These are phyloP conservation scores for Nipponia nippon DNA, from an alignment of 2,113 vertebrate genomes.

Conservation along the genomic window DNA sequence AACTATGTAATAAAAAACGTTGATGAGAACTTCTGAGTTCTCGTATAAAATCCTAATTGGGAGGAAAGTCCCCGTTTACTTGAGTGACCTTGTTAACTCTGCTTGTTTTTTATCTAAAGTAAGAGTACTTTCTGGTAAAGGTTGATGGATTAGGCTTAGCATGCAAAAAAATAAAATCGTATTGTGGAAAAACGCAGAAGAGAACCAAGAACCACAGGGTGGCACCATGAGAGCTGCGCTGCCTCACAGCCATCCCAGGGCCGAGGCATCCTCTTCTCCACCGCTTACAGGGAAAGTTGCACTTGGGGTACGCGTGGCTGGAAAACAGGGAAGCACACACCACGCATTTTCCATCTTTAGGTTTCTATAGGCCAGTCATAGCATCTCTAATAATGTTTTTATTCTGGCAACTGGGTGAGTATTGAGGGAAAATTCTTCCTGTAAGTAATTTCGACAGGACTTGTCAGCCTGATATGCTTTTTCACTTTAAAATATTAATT, in stretches of 20 bases:
- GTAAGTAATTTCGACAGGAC: background rate
- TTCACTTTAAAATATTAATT: background rate
- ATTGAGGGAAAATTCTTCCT: background rate
- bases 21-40: background rate
- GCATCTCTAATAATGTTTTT: background rate
- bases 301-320: fast-evolving
- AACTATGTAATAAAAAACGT: background rate
- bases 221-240: fast-evolving
- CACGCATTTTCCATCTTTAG: background rate
- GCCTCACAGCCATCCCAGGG: too few relatives aligned
- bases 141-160: background rate
- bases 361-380: background rate
- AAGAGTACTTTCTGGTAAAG: background rate
- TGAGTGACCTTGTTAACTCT: background rate
- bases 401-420: background rate
- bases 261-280: background rate
- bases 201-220: background rate
- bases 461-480: background rate
- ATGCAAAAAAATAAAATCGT: background rate
- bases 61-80: background rate
- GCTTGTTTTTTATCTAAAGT: background rate
- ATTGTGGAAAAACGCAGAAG: background rate
- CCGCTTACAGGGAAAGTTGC: background rate
- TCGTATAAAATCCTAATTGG: background rate
- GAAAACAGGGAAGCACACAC: background rate